Base-by-base conservation (phyloP, 2,113 vertebrate genomes). In the Tapirus terrestris region DNA sequence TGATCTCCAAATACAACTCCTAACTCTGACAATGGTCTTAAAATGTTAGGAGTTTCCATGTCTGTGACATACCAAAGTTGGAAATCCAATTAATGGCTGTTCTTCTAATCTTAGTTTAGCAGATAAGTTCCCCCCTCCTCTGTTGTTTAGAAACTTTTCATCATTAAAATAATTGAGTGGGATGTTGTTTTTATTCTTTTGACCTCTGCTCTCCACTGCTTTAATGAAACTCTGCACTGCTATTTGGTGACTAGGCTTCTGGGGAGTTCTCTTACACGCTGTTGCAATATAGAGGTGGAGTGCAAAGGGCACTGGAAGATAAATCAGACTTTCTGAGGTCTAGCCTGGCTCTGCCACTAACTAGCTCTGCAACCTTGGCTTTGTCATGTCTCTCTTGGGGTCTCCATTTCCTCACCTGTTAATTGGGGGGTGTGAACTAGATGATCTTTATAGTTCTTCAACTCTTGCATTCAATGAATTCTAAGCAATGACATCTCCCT, bases 151-250 rank as follows among this genome's bases (percentile, higher is more conserved):
- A 91, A 60, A 70, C 11, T 72, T 77, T 93, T 91, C 20, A 61
- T 96, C 73, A 53, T 95, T 91, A 86, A 93, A 97, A 87, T 97
- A 93, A 95, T 70, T 85, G 81, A 21, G 3, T 29, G 48, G 90
- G 36, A 27, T 83, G 16, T 51, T 94, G 23, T 72, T 89, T 96
- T 56, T 51, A 70, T 33, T 80, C 33, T 75, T 90, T 85, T 86
- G 73, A 65, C 75, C 68, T 75, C 68, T n/a, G 3, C 18, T 92
- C 53, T 60, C 77, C 16, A 43, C 65, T 82, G 43, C 70, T 75
- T 8, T 75, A 23, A 63, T 27, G 45, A 89, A 79, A 80, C 31
- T 65, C 27, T 83, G 56, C 5, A 2, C 56, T 84, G 61, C 48
- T n/a, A 2, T 31, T 83, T 39, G 39, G 60, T 68, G 43, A 36